Percentiles rank a stretch among this genome's conserved stretches.
These are phyloP conservation scores for Enteromius afrohamiltoni DNA, from an alignment of 2,797 vertebrate species.

Conservation along the genomic window DNA sequence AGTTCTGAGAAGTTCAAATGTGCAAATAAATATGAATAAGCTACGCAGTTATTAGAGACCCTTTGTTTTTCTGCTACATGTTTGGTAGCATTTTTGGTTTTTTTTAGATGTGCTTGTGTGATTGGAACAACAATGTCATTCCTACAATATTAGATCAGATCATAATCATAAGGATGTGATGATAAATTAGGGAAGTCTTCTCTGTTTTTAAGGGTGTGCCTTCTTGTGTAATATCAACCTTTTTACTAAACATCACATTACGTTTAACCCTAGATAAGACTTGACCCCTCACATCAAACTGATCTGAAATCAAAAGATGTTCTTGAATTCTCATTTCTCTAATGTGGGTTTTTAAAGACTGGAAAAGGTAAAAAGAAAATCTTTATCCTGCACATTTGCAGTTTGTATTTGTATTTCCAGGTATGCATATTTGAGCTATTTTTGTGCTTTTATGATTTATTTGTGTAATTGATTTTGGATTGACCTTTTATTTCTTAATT, in stretches of 20 bases:
- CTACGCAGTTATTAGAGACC: neutral
- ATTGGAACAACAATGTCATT: neutral
- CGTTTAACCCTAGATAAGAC: neutral
- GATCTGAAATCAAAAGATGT: neutral
- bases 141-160: neutral
- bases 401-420: neutral
- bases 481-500: neutral
- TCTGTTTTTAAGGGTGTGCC: neutral
- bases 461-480: neutral
- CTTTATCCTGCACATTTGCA: neutral
- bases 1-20: neutral
- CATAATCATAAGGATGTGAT: neutral
- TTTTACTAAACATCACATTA: neutral
- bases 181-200: neutral
- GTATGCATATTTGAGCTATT: neutral
- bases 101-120: slow-evolving; percentile 3
- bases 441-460: neutral
- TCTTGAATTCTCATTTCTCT: neutral
- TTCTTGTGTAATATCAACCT: neutral
- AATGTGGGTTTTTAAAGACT: neutral
- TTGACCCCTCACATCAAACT: neutral
- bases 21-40: neutral
- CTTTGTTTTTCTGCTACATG: neutral
- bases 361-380: neutral
- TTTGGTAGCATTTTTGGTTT: neutral